Evolutionary conservation across 2,888 invertebrate species (phyloP), one percentile per base, ranked within the genome.

Genomic region (Limnephilus lunatus): DNA sequence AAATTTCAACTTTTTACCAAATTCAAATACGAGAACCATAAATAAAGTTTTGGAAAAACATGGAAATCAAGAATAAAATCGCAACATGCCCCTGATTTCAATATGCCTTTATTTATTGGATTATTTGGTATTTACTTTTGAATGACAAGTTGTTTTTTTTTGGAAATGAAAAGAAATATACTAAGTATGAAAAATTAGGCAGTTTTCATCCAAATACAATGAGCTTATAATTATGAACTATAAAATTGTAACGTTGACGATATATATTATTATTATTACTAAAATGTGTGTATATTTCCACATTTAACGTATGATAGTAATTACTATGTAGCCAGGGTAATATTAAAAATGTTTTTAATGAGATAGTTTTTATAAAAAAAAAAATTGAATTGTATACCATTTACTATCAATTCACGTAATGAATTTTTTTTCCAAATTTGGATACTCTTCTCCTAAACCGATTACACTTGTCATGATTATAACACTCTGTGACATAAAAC

Each of bases 301-400:
- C 35, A 35, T 83, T 35, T 25, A 19, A 32, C 11, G 83, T 32
- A 35, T 83, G 35, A 83, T 35, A 25, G 32, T 83, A 83, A 31
- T 82, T 82, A 85, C 12, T 85, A 85, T 39, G 85, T 85, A 85
- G 85, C 35, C 85, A 85, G 85, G 85, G 85, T 85, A 85, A 85
- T 85, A 82, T 82, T 85, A 85, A 32, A 39, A 3, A 44, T 85
- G 85, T 85, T 39, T 39, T 14, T n/a, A 14, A 85, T 68, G 39
- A 39, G n/a, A 30, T 86, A 86, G 86, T 86, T 86, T 86, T 44
- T 86, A 30, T 86, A 39, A 19, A 7, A 3, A 32, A 83, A 85
- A 83, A 85, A 85, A 35, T 19, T 85, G 86, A 86, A 86, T 86
- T 86, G 85, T 85, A 35, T 19, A 85, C 68, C 68, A 82, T 82